A percentile compares a stretch with the other conserved stretches of the same genome.
Evolutionary conservation across 2,113 vertebrate species (phyloP).

Genomic region (Megaptera novaeangliae): DNA sequence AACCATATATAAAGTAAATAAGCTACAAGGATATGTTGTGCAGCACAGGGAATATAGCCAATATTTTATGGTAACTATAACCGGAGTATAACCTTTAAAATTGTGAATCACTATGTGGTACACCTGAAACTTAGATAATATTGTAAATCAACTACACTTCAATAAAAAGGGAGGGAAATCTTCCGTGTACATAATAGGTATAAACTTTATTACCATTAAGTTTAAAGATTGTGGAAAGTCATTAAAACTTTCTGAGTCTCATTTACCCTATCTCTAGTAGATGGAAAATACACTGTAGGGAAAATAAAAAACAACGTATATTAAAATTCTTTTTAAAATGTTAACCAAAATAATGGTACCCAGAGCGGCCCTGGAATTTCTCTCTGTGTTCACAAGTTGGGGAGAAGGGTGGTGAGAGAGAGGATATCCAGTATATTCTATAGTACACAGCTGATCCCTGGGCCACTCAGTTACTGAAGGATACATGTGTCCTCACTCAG

Average conservation of each 20-base stretch:
- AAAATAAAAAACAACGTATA: neutral
- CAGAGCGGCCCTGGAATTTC: neutral
- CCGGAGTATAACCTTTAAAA: neutral
- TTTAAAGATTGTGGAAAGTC: neutral
- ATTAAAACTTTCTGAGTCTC: neutral
- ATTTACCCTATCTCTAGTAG: neutral
- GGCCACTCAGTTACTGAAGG: neutral
- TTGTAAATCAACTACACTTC: neutral
- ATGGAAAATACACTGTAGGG: neutral
- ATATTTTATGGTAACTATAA: neutral
- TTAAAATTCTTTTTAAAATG: neutral
- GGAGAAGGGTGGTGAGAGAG: rapidly evolving
- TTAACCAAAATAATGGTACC: neutral
- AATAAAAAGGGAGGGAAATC: neutral
- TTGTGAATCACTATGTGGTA: neutral
- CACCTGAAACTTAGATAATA: neutral
- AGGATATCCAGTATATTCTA: neutral
- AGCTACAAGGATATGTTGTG: neutral
- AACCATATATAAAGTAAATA: neutral
- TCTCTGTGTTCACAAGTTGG: neutral
- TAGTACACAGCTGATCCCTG: neutral
- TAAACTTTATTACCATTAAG: neutral
- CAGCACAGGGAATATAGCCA: neutral
- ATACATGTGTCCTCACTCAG: neutral
- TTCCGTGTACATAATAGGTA: neutral